Evolutionary conservation across 2,888 invertebrate species (phyloP), one percentile per base, ranked within the genome.

Genomic region (Beris chalybata): DNA sequence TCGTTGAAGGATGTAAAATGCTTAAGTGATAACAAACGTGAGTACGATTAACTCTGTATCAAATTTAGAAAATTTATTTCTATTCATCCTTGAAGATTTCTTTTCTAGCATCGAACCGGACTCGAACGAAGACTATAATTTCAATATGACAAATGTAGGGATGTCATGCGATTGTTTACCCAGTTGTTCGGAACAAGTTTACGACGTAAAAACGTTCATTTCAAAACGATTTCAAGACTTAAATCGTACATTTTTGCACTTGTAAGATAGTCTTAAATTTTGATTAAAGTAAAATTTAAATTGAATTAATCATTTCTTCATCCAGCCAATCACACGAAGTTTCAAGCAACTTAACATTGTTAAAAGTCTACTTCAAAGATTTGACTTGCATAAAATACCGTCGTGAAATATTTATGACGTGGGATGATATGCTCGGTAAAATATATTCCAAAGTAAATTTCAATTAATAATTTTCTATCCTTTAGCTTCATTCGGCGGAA

Each of bases 401-500:
- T 4, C 77, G 83, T 31, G 82, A 84, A 67, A 81, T 83, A 1
- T 81, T 83, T 4, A 83, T 84, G 71, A 82, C 83, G 0, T 85
- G 84, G 85, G 84, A 85, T 67, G 83, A 82, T 70, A 80, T 85
- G 76, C 73, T 85, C 32, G 85, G 85, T 85, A 74, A 71, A 74
- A 48, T 5, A 38, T 5, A 9, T 38, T 38, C 9, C 38, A 3
- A 38, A 38, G 38, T 7, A 38, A 38, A 38, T 9, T 38, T 38
- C 5, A 38, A 3, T 38, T 7, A 38, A 5, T 32, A 32, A 50
- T 48, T 63, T 52, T 48, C 55, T n/a, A 70, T 55, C 29, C 75
- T 76, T 56, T 77, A 87, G 87, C 86, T 0, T 85, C 86, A 56
- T 83, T 87, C 50, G 87, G 87, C 0, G 87, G 87, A 2, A 84